These are phyloP conservation scores for Drosophila subpulchrella DNA, from an alignment of 1,140 invertebrate species.

Conservation along the genomic window DNA sequence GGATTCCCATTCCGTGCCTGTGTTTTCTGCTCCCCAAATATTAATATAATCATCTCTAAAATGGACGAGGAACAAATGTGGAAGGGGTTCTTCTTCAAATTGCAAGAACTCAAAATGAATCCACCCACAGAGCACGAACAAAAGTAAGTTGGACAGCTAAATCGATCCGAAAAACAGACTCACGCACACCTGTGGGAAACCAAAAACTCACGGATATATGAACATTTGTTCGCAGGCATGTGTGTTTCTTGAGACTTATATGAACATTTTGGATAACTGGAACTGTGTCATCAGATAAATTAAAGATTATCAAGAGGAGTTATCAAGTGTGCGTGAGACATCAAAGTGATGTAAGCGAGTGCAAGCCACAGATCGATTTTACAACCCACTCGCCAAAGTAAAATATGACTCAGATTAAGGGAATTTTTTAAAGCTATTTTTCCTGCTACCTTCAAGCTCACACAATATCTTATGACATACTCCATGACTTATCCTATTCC, in stretches of 20 bases:
- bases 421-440: slow-evolving; percentile 2
- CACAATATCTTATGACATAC: not conserved
- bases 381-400: not conserved
- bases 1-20: slow-evolving; percentile 15
- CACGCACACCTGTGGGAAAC: slow-evolving; percentile 6
- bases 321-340: slow-evolving; percentile 24
- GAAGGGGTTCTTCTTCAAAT: slow-evolving; percentile 88
- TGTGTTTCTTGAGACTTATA: slow-evolving; percentile 25
- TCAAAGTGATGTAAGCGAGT: slow-evolving; percentile 30
- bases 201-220: slow-evolving; percentile 16
- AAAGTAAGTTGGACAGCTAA: slow-evolving; percentile 85
- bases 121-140: slow-evolving; percentile 87
- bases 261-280: slow-evolving; percentile 25
- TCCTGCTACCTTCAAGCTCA: not conserved
- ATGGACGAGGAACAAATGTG: slow-evolving; percentile 89
- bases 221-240: slow-evolving; percentile 8
- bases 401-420: slow-evolving; percentile 26
- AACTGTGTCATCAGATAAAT: slow-evolving; percentile 29
- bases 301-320: slow-evolving; percentile 18
- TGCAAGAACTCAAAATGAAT: slow-evolving; percentile 86
- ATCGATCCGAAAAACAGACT: slow-evolving; percentile 11
- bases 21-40: slow-evolving; percentile 3
- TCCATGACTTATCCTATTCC: not conserved
- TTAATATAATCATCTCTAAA: not conserved
- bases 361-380: slow-evolving; percentile 28